Evolutionary conservation across 2,113 vertebrate species (phyloP).

Genomic region (Miniopterus natalensis): DNA sequence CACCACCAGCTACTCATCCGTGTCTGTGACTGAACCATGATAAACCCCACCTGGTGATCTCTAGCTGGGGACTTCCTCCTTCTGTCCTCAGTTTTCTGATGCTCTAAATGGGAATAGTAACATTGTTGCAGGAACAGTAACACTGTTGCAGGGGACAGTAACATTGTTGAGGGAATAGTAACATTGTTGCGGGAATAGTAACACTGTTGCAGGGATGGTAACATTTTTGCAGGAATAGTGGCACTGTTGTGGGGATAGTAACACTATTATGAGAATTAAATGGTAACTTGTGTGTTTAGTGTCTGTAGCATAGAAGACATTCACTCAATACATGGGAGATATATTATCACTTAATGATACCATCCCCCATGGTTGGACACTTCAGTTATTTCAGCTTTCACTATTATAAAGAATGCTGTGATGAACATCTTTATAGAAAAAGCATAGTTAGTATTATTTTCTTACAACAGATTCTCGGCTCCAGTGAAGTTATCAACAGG

Average conservation of each 20-base stretch:
- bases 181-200: no score
- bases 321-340: neutral
- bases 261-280: neutral
- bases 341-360: no score
- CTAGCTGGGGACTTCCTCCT: neutral
- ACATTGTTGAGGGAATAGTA: no score
- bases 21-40: neutral
- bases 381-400: neutral
- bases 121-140: no score
- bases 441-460: neutral
- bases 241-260: neutral
- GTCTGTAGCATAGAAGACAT: neutral
- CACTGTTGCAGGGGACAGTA: no score
- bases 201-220: neutral
- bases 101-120: neutral
- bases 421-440: neutral
- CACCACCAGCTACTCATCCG: neutral
- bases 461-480: neutral
- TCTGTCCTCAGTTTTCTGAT: neutral
- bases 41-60: rapidly evolving
- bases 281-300: neutral
- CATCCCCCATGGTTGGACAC: no score
- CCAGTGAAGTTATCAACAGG: neutral
- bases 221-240: neutral
- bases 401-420: neutral